Conservation (phyloP, 1,140 invertebrate species). For the Drosophila truncata region DNA sequence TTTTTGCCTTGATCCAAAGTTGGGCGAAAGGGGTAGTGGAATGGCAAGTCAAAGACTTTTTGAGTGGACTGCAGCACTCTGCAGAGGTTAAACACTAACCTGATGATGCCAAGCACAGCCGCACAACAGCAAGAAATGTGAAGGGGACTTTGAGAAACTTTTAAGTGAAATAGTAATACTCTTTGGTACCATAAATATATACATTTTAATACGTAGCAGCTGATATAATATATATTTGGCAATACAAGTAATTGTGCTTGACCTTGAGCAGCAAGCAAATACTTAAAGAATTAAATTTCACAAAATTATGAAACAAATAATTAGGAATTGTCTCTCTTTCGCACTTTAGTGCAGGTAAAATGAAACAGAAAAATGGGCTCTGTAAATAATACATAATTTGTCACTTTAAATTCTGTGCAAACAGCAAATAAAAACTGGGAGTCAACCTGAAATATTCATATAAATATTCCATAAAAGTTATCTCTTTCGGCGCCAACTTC, state of each 20-base stretch:
- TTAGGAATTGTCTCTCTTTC: not conserved
- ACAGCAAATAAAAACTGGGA: not conserved
- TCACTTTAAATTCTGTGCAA: not conserved
- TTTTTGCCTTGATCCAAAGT: constrained; percentile 31
- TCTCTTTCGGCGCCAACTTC: not conserved
- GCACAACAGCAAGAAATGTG: constrained; percentile 46
- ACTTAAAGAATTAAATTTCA: not conserved
- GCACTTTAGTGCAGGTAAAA: too few species aligned
- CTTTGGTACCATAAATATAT: not conserved
- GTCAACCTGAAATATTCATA: constrained; percentile 1
- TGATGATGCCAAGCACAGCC: constrained; percentile 64
- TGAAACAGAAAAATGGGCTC: not conserved
- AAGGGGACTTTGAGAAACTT: not conserved
- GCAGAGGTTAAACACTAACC: constrained; percentile 78
- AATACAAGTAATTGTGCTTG: too few species aligned
- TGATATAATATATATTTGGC: too few species aligned
- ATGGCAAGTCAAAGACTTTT: constrained; percentile 78
- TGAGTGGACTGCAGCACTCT: constrained; percentile 75
- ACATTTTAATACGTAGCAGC: too few species aligned
- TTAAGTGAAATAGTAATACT: constrained; percentile 9
- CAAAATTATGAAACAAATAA: not conserved
- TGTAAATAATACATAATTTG: constrained; percentile 1
- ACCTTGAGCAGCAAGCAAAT: not conserved
- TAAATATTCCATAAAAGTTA: constrained; percentile 25
- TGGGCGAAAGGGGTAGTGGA: constrained; percentile 27